phyloP scores from a whole-genome alignment of 2,113 vertebrate genomes.

The Pelobates fuscus region DNA sequence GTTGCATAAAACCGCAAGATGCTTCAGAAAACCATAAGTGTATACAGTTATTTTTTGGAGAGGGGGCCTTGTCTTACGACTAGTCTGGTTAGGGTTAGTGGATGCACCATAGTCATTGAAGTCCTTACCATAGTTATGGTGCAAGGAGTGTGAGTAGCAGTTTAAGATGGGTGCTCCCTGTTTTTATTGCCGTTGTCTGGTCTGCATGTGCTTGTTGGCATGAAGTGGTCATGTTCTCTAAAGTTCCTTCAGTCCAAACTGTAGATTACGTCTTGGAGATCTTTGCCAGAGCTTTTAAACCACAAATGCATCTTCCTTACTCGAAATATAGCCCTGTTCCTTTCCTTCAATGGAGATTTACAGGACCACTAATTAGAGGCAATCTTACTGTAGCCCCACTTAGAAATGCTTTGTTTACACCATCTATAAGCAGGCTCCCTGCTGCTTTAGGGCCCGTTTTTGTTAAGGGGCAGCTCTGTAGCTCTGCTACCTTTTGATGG shows the following conservation, averaged over 20 bases:
- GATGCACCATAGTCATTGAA: too few relatives aligned
- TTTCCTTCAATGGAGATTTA: background rate
- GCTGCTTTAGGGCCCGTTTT: slow-evolving; percentile 16
- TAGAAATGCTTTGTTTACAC: slow-evolving; percentile 16
- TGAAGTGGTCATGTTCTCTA: too few relatives aligned
- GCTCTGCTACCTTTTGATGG: slow-evolving; percentile 6
- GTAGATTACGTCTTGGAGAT: background rate
- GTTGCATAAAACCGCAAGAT: too few relatives aligned
- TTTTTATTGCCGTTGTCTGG: too few relatives aligned
- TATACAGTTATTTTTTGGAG: too few relatives aligned
- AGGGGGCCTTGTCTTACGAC: too few relatives aligned
- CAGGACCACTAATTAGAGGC: slow-evolving; percentile 9
- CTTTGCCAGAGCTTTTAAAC: background rate
- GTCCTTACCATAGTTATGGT: too few relatives aligned
- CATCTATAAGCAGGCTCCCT: slow-evolving; percentile 22
- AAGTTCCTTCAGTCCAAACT: background rate
- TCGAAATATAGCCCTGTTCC: background rate
- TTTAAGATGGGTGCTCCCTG: too few relatives aligned
- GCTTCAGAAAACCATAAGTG: too few relatives aligned
- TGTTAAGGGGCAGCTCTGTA: background rate
- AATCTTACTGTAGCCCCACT: slow-evolving; percentile 37
- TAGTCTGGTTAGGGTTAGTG: too few relatives aligned
- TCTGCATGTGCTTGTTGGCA: too few relatives aligned
- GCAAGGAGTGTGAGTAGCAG: too few relatives aligned
- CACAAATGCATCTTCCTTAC: background rate